Evolutionary conservation across 2,797 vertebrate species (phyloP).

Genomic region (Falco cherrug): DNA sequence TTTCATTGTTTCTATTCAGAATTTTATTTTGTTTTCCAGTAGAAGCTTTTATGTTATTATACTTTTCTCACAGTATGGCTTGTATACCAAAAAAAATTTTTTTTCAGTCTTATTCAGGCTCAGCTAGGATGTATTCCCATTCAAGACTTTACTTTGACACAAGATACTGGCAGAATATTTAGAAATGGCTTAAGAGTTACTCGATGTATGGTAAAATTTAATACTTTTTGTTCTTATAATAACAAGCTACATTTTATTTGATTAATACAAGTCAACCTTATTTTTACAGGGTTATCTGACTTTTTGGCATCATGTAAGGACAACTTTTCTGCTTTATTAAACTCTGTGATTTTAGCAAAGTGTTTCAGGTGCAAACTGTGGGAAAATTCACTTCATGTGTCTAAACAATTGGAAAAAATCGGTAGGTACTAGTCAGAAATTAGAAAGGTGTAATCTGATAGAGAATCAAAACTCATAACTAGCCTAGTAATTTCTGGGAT

Average conservation of each 20-base stretch:
- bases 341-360: slow-evolving; percentile 90
- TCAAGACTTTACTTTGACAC: slow-evolving; percentile 94
- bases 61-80: neutral
- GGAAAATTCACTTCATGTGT: slow-evolving; percentile 93
- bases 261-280: slow-evolving; percentile 23
- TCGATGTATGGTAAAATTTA: slow-evolving; percentile 86
- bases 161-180: slow-evolving; percentile 95
- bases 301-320: slow-evolving; percentile 84
- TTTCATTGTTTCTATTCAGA: neutral
- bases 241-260: slow-evolving; percentile 10
- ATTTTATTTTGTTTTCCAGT: neutral
- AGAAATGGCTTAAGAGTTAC: slow-evolving; percentile 90
- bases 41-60: neutral
- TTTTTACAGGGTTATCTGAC: slow-evolving; percentile 88
- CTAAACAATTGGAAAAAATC: slow-evolving; percentile 97
- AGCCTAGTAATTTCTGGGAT: neutral
- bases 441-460: neutral
- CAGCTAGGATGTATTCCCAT: slow-evolving; percentile 91
- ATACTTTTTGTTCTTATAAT: neutral
- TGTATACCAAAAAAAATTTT: neutral
- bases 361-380: slow-evolving; percentile 95
- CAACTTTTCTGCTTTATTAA: slow-evolving; percentile 85
- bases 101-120: slow-evolving; percentile 93
- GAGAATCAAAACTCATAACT: neutral
- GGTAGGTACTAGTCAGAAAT: slow-evolving; percentile 77